These are phyloP conservation scores for Andinoacara biseriatus DNA, from an alignment of 2,113 vertebrate genomes.

Conservation along the genomic window DNA sequence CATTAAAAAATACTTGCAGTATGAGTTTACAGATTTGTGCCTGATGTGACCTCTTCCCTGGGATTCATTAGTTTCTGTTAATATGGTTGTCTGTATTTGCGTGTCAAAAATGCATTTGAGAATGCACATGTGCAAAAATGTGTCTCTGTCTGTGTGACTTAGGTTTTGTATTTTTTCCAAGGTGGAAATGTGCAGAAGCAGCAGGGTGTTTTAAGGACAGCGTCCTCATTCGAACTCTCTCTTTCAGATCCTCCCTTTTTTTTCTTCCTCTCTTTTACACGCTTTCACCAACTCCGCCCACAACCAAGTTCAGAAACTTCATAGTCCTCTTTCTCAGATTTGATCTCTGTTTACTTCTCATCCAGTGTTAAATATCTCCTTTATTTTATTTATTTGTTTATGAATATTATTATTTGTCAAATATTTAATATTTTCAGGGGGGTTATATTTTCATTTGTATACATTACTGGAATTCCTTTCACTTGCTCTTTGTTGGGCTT, in stretches of 20 bases:
- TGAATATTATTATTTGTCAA: too few species aligned
- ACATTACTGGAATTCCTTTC: neutral
- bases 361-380: constrained; percentile 1
- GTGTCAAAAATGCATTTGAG: neutral
- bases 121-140: constrained; percentile 7
- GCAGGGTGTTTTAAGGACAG: constrained; percentile 51
- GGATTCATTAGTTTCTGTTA: constrained; percentile 5
- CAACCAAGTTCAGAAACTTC: neutral
- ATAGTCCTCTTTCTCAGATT: constrained; percentile 22
- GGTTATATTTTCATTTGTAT: neutral
- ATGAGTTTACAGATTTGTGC: constrained; percentile 3
- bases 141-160: neutral
- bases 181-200: neutral
- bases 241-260: constrained; percentile 23
- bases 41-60: neutral
- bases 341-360: neutral
- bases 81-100: neutral
- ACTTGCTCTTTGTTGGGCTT: neutral
- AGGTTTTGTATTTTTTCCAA: neutral
- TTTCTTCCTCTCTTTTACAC: constrained; percentile 22
- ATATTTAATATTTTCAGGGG: neutral
- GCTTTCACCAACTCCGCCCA: constrained; percentile 25
- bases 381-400: neutral
- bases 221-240: constrained; percentile 68
- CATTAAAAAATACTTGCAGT: neutral